Evolutionary conservation across 1,140 invertebrate species (phyloP).

Genomic region (Latrodectus geometricus): DNA sequence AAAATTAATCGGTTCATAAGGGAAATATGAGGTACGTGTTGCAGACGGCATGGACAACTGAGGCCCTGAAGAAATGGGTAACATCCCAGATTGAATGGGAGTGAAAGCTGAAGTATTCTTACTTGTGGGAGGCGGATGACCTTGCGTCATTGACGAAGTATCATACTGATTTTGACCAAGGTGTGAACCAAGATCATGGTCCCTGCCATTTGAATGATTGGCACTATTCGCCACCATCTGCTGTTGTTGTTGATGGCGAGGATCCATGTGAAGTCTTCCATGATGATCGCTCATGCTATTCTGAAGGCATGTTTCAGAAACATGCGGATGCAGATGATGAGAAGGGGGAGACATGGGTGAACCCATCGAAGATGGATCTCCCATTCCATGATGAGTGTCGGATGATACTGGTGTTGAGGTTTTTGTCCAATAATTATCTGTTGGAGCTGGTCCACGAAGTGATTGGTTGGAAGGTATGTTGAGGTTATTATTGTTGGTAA

Average conservation of each 20-base stretch:
- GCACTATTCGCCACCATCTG: slow-evolving; percentile 52
- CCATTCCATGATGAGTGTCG: slow-evolving; percentile 53
- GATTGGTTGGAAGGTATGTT: slow-evolving; percentile 63
- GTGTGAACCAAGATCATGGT: slow-evolving; percentile 55
- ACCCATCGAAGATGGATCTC: slow-evolving; percentile 54
- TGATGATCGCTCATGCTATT: slow-evolving; percentile 55
- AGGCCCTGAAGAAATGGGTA: slow-evolving; percentile 67
- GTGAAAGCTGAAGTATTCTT: slow-evolving; percentile 83
- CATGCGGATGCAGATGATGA: slow-evolving; percentile 51
- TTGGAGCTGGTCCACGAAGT: slow-evolving; percentile 64
- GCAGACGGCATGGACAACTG: slow-evolving; percentile 65
- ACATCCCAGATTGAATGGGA: slow-evolving; percentile 83
- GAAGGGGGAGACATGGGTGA: slow-evolving; percentile 57
- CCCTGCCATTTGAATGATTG: slow-evolving; percentile 53
- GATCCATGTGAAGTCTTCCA: slow-evolving; percentile 41
- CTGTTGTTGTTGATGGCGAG: slow-evolving; percentile 52
- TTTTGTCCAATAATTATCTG: slow-evolving; percentile 65
- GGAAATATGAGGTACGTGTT: slow-evolving; percentile 77
- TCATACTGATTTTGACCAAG: slow-evolving; percentile 57
- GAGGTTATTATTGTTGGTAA: slow-evolving; percentile 64
- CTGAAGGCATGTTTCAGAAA: slow-evolving; percentile 59
- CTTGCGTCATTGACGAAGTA: slow-evolving; percentile 48
- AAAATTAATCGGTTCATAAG: slow-evolving; percentile 91
- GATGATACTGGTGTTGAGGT: slow-evolving; percentile 37
- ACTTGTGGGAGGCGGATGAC: slow-evolving; percentile 49